Evolutionary conservation across 1,140 invertebrate genomes (phyloP).

Genomic region (Tribolium madens): DNA sequence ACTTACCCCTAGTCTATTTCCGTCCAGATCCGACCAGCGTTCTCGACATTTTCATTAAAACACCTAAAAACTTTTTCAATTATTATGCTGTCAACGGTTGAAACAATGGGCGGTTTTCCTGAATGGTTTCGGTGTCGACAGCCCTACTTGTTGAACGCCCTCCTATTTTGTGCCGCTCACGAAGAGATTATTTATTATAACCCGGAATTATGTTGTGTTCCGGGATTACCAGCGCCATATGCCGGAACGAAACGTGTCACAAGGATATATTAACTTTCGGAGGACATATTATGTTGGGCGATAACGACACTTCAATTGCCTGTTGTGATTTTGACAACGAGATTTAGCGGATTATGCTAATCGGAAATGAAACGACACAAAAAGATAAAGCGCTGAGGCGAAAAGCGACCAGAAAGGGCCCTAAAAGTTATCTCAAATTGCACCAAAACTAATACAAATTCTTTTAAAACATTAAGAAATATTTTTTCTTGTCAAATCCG

Average conservation of each 20-base stretch:
- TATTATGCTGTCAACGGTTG: constrained; percentile 39
- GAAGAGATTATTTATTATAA: constrained; percentile 31
- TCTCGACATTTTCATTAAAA: constrained; percentile 41
- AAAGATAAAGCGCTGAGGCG: no score
- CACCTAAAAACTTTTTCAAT: constrained; percentile 48
- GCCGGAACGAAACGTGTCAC: constrained; percentile 2
- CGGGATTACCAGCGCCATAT: constrained; percentile 11
- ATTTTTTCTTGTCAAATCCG: no score
- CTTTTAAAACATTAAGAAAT: no score
- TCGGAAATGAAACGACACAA: neutral
- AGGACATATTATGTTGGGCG: neutral
- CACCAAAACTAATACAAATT: no score
- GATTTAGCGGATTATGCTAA: constrained; percentile 1
- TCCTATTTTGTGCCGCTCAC: constrained; percentile 4
- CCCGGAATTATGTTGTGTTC: constrained; percentile 28
- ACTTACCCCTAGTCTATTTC: neutral
- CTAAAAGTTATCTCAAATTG: no score
- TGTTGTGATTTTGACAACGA: neutral
- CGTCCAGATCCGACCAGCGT: neutral
- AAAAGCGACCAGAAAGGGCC: no score
- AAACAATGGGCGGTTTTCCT: constrained; percentile 30
- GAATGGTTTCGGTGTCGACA: constrained; percentile 28
- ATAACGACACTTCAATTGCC: neutral
- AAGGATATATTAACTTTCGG: constrained; percentile 6
- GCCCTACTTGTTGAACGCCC: constrained; percentile 41